phyloP scores from a whole-genome alignment of 2,797 vertebrate genomes.

The Salarias fasciatus region DNA sequence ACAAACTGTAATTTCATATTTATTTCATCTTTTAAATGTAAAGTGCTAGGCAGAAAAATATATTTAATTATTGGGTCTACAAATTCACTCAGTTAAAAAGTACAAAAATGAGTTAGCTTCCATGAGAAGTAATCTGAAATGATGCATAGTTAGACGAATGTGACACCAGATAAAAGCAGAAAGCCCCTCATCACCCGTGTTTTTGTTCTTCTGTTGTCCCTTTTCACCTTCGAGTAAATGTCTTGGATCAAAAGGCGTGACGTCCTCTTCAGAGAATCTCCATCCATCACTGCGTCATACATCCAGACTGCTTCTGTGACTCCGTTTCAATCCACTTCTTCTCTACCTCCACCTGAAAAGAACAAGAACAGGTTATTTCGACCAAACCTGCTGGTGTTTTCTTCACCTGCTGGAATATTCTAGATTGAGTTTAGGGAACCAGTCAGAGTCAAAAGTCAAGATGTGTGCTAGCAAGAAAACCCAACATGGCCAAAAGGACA shows the following conservation, averaged over 20 bases:
- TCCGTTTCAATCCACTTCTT: slow-evolving; percentile 94
- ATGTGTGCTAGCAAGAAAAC: too few species aligned
- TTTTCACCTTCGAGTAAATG: slow-evolving; percentile 23
- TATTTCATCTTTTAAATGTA: slow-evolving; percentile 75
- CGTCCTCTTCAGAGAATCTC: slow-evolving; percentile 23
- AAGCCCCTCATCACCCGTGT: slow-evolving; percentile 52
- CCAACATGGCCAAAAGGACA: too few species aligned
- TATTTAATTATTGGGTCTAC: slow-evolving; percentile 55
- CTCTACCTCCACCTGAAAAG: slow-evolving; percentile 93
- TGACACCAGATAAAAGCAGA: slow-evolving; percentile 51
- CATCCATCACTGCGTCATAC: slow-evolving; percentile 87
- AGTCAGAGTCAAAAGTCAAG: too few species aligned
- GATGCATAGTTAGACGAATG: slow-evolving; percentile 56
- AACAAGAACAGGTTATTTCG: slow-evolving; percentile 12
- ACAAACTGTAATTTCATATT: slow-evolving; percentile 63
- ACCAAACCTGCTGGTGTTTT: too few species aligned
- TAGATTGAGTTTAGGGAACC: too few species aligned
- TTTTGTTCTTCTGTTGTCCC: slow-evolving; percentile 32
- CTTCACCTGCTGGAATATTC: too few species aligned
- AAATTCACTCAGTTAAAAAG: slow-evolving; percentile 62
- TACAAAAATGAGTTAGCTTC: slow-evolving; percentile 53
- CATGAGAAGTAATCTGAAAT: slow-evolving; percentile 52
- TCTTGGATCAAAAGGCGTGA: slow-evolving; percentile 26
- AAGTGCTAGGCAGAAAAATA: slow-evolving; percentile 78
- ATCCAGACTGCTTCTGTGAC: slow-evolving; percentile 86